Conservation (phyloP, 2,113 vertebrate genomes). For the Shinisaurus crocodilurus region DNA sequence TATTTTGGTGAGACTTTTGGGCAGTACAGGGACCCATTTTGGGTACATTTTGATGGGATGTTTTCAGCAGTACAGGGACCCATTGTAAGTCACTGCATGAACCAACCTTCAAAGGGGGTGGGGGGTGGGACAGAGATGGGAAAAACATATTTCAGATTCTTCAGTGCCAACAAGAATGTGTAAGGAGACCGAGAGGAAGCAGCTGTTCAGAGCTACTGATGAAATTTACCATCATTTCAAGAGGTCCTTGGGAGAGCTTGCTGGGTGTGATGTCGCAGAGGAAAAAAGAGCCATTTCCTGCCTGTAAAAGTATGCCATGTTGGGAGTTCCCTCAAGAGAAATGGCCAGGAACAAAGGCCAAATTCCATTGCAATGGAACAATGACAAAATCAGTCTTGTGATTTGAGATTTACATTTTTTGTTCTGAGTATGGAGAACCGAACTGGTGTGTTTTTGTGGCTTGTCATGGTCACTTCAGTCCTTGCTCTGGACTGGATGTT, state of each 20-base stretch:
- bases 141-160: constrained; percentile 1
- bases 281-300: not conserved
- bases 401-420: not conserved
- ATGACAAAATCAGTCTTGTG: not conserved
- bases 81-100: not conserved
- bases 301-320: not conserved
- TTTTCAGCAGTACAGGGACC: not conserved
- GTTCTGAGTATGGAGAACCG: not conserved
- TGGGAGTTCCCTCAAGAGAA: not conserved
- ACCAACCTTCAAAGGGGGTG: not conserved
- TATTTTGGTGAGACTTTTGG: not conserved
- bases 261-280: not conserved
- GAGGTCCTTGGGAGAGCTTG: not conserved
- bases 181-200: not conserved
- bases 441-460: not conserved
- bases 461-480: not conserved
- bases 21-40: not conserved
- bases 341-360: not conserved
- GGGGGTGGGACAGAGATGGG: not conserved
- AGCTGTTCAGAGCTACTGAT: not conserved
- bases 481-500: not conserved
- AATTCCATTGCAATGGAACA: not conserved
- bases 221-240: not conserved
- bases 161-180: not conserved
- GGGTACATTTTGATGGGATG: not conserved